Evolutionary conservation across 2,113 vertebrate genomes (phyloP), one percentile per base, ranked within the genome.

Genomic region (Micromys minutus): DNA sequence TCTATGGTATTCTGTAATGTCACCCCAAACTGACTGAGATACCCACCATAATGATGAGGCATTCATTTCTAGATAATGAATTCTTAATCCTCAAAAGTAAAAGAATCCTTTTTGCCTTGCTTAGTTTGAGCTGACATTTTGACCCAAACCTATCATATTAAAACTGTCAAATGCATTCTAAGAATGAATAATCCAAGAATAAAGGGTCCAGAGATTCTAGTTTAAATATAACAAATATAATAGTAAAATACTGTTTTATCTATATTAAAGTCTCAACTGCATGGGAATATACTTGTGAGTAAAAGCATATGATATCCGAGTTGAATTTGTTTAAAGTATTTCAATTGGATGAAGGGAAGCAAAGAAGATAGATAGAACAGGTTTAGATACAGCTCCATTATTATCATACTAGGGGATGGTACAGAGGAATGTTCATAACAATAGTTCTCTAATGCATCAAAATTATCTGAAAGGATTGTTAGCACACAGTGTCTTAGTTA

Each of bases 251-350:
- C 79, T 84, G 71, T 92, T 96, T 90, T 65, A 50, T 87, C 34
- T 74, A 24, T 45, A 84, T 74, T 91, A 95, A 96, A 91, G 7
- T 11, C 31, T 61, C 96, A 74, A 88, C 71, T 24, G 1, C 29
- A 52, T 26, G 59, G 19, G 24, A 81, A 90, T 89, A 88, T 74
- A 85, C 45, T 84, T 89, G 89, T 2, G 47, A 52, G 52, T 96
- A 71, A 87, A 91, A 95, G 22, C 4, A 77, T 84, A 17, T 24
- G 15, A 71, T 61, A 55, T 92, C 22, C 87, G 45, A 65, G 80
- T 86, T 90, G 31, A 71, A 85, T 92, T 95, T 87, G 16, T 50
- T 94, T 95, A 87, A 2, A 95, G 91, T 72, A 71, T 84, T 34
- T 34, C 80, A 85, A 11, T 52, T 75, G 91, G 69, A 39, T 91